phyloP scores from a whole-genome alignment of 2,113 vertebrate genomes.

The Tyrannus savana region DNA sequence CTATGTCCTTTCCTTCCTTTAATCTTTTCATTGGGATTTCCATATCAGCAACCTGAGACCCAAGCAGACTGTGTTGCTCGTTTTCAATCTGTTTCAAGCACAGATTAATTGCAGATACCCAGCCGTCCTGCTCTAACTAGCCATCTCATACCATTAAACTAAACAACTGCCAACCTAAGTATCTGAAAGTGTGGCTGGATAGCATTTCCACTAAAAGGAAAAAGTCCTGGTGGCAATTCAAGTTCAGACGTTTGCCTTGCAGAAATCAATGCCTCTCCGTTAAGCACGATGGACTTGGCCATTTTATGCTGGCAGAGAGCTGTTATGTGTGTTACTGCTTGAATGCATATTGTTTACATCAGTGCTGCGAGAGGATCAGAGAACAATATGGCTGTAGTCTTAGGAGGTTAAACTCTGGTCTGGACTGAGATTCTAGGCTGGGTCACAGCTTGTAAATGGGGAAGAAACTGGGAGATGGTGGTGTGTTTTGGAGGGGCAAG shows the following conservation, averaged over 20 bases:
- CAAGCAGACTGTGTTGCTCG: not conserved
- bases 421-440: not conserved
- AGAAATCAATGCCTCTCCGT: not conserved
- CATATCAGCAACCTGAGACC: not conserved
- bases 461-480: not conserved
- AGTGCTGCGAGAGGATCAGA: not conserved
- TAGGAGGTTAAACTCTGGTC: not conserved
- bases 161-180: not conserved
- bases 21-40: constrained; percentile 18
- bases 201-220: not conserved
- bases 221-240: not conserved
- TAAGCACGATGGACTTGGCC: not conserved
- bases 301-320: not conserved
- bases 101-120: not conserved
- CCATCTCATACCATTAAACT: not conserved
- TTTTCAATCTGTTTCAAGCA: not conserved
- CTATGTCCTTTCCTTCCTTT: not conserved
- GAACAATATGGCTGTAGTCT: not conserved
- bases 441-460: not conserved
- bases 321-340: not conserved
- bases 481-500: not conserved
- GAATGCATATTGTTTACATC: not conserved
- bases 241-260: not conserved
- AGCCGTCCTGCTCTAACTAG: not conserved
- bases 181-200: not conserved